Evolutionary conservation across 2,888 invertebrate species (phyloP).

Genomic region (Lydus trimaculatus): DNA sequence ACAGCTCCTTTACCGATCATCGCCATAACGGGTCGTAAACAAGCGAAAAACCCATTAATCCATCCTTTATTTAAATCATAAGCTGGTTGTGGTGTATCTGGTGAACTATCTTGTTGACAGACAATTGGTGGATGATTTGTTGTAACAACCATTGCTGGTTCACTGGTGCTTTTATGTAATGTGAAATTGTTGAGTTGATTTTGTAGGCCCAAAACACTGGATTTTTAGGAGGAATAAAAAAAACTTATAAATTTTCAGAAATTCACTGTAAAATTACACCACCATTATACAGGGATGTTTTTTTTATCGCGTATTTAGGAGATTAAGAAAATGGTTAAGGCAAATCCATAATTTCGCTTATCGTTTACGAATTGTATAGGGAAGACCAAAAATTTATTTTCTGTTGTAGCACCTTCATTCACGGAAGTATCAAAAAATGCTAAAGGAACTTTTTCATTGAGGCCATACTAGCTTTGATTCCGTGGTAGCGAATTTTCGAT

Average conservation of each 20-base stretch:
- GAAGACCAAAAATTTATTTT: too few relatives aligned
- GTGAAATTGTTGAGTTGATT: conserved; percentile 68
- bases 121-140: conserved; percentile 52
- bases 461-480: too few relatives aligned
- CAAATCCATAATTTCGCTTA: too few relatives aligned
- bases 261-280: neutral
- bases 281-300: neutral
- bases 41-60: conserved; percentile 86
- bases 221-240: too few relatives aligned
- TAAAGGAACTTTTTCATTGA: too few relatives aligned
- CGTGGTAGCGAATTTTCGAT: too few relatives aligned
- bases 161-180: conserved; percentile 51
- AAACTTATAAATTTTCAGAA: neutral
- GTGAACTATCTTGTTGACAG: conserved; percentile 61
- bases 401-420: too few relatives aligned
- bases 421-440: too few relatives aligned
- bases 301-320: too few relatives aligned
- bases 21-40: conserved; percentile 87
- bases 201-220: conserved; percentile 71
- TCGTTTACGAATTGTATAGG: too few relatives aligned
- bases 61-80: conserved; percentile 70
- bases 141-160: conserved; percentile 56
- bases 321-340: too few relatives aligned
- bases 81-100: conserved; percentile 57
- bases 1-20: conserved; percentile 81